phyloP scores from a whole-genome alignment of 2,113 vertebrate genomes.

The Aplodontia rufa region DNA sequence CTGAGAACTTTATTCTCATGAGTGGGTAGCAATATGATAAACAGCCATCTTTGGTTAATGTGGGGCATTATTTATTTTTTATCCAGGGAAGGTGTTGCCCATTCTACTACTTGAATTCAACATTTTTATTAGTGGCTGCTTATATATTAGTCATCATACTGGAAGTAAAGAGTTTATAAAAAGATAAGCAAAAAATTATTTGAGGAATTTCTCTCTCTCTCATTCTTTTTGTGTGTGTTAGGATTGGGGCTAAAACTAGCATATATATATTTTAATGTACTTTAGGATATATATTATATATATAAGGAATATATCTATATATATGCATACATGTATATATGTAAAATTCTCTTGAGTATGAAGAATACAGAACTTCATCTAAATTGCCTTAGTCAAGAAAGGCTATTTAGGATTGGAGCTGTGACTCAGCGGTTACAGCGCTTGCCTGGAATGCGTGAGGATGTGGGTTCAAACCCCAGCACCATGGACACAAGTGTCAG shows the following conservation, averaged over 20 bases:
- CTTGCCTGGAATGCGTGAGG: too few species aligned
- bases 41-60: not conserved
- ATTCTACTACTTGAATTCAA: not conserved
- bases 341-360: not conserved
- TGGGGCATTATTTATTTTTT: not conserved
- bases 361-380: not conserved
- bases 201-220: not conserved
- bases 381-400: not conserved
- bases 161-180: not conserved
- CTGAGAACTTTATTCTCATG: not conserved
- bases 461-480: too few species aligned
- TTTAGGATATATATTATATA: not conserved
- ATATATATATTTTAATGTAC: not conserved
- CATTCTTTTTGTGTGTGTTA: not conserved
- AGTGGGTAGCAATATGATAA: not conserved
- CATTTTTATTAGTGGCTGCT: not conserved
- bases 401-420: too few species aligned
- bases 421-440: too few species aligned
- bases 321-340: too few species aligned
- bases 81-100: not conserved
- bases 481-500: too few species aligned
- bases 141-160: not conserved
- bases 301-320: too few species aligned
- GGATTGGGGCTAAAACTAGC: not conserved
- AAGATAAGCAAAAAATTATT: constrained; percentile 45